A percentile compares a stretch with the other conserved stretches of the same genome.
These are phyloP conservation scores for Emydoidea blandingii DNA, from an alignment of 2,797 vertebrate species.

Conservation along the genomic window DNA sequence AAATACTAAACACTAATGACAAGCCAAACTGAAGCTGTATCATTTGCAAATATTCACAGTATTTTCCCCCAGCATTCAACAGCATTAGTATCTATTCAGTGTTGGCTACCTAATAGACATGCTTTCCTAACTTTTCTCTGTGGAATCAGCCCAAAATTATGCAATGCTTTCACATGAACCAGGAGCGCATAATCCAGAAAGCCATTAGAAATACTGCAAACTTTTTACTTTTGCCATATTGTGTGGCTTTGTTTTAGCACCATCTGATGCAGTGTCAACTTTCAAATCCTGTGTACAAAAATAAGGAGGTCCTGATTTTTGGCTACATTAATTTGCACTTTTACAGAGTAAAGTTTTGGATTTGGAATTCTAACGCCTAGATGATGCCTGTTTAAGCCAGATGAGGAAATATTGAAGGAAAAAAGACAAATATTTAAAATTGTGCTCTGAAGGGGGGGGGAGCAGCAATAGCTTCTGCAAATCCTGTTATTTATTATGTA, in stretches of 20 bases:
- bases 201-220: neutral
- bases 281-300: slow-evolving; percentile 3
- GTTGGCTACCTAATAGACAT: neutral
- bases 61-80: neutral
- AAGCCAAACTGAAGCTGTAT: neutral
- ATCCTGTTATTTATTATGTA: slow-evolving; percentile 2
- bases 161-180: neutral
- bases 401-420: neutral
- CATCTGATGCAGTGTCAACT: neutral
- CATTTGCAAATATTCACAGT: neutral
- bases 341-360: neutral
- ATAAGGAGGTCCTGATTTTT: neutral
- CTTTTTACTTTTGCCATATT: neutral
- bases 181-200: neutral
- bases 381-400: neutral
- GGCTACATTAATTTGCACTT: neutral
- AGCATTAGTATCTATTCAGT: neutral
- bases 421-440: neutral
- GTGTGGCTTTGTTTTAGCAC: neutral
- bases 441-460: neutral
- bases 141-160: neutral
- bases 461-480: neutral
- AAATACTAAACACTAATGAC: neutral
- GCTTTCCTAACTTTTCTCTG: neutral
- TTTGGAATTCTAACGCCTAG: neutral